phyloP scores from a whole-genome alignment of 1,140 invertebrate species.

The Drosophila murphyi region DNA sequence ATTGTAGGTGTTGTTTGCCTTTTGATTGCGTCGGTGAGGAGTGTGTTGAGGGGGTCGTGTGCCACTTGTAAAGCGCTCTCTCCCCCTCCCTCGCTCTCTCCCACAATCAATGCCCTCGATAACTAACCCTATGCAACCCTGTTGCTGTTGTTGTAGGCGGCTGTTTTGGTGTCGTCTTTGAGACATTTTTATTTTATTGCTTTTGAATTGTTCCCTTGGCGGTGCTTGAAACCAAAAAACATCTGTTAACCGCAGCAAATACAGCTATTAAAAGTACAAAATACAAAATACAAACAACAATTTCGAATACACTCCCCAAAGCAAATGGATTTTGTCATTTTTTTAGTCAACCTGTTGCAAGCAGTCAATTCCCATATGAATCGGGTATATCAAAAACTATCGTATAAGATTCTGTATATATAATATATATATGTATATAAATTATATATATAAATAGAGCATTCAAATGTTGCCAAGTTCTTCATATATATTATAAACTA shows the following conservation, averaged over 20 bases:
- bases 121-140: slow-evolving; percentile 4
- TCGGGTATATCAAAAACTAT: not conserved
- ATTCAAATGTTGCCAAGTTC: slow-evolving; percentile 17
- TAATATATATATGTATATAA: not conserved
- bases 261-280: not conserved
- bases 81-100: not conserved
- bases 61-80: slow-evolving; percentile 3
- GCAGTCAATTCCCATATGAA: slow-evolving; percentile 4
- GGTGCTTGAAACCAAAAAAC: not conserved
- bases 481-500: not conserved
- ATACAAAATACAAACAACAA: not conserved
- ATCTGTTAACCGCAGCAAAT: slow-evolving; percentile 17
- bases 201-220: slow-evolving; percentile 18
- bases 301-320: slow-evolving; percentile 3
- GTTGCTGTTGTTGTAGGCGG: slow-evolving; percentile 12
- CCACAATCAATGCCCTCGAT: not conserved
- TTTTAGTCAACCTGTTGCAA: slow-evolving; percentile 32
- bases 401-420: not conserved
- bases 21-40: not conserved
- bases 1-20: not conserved
- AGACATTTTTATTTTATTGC: slow-evolving; percentile 24
- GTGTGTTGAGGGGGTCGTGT: not conserved
- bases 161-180: slow-evolving; percentile 20
- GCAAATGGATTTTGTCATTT: not conserved
- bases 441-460: not conserved